Conservation (phyloP, 2,797 vertebrate genomes). For the Intellagama lesueurii region DNA sequence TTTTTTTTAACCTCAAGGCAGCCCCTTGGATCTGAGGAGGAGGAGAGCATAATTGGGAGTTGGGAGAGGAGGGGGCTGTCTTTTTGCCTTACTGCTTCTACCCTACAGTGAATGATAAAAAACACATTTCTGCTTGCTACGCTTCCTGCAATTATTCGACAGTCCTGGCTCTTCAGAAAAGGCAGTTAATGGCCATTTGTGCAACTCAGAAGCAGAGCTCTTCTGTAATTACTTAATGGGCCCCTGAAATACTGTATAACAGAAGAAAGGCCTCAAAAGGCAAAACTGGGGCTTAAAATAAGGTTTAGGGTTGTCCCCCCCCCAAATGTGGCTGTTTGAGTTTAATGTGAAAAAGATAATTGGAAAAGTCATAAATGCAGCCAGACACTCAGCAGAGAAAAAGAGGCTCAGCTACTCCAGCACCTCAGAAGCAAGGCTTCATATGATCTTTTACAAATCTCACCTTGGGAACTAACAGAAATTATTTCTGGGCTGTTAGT, state of each 20-base stretch:
- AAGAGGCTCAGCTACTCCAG: not conserved
- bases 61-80: conserved; percentile 51
- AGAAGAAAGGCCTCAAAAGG: conserved; percentile 30
- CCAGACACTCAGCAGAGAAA: conserved; percentile 5
- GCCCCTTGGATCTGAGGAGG: too few relatives aligned
- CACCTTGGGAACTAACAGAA: not conserved
- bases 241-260: conserved; percentile 63
- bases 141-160: conserved; percentile 71
- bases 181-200: conserved; percentile 48
- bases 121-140: conserved; percentile 61
- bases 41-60: not conserved
- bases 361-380: conserved; percentile 21
- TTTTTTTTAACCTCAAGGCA: too few relatives aligned
- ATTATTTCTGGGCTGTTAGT: not conserved
- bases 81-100: conserved; percentile 47
- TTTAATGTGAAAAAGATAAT: not conserved
- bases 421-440: not conserved
- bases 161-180: conserved; percentile 56
- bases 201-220: conserved; percentile 51
- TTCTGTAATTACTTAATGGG: conserved; percentile 61
- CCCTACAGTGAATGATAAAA: conserved; percentile 58
- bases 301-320: not conserved
- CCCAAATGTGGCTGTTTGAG: not conserved
- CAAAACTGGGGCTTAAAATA: not conserved
- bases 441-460: not conserved